These are phyloP conservation scores for Propithecus coquereli DNA, from an alignment of 2,113 vertebrate species.

Conservation along the genomic window DNA sequence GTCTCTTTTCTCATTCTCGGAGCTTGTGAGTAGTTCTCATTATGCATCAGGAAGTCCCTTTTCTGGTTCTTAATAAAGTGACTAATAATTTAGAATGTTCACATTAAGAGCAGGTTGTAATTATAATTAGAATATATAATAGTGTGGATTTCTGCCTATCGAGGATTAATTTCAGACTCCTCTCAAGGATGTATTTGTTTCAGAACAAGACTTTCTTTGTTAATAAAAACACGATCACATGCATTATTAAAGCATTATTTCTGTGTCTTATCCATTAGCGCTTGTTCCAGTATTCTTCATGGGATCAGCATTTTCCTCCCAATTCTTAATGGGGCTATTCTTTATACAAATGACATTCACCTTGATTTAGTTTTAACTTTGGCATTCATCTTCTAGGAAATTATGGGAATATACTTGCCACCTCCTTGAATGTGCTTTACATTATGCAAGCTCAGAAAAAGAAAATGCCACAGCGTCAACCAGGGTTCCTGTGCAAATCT, in stretches of 20 bases:
- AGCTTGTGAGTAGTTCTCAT: neutral
- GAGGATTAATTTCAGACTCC: slow-evolving; percentile 49
- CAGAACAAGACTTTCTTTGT: slow-evolving; percentile 36
- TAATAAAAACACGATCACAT: slow-evolving; percentile 29
- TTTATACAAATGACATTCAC: neutral
- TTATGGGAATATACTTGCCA: neutral
- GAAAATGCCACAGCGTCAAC: neutral
- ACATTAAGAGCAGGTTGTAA: slow-evolving; percentile 4
- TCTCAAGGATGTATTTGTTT: slow-evolving; percentile 48
- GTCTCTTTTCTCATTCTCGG: neutral
- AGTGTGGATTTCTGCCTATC: slow-evolving; percentile 4
- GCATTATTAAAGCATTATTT: slow-evolving; percentile 13
- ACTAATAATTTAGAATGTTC: slow-evolving; percentile 34
- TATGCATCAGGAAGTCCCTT: neutral
- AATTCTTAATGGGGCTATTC: neutral
- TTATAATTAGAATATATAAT: slow-evolving; percentile 49
- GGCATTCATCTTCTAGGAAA: slow-evolving; percentile 8
- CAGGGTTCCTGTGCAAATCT: neutral
- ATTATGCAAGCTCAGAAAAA: neutral
- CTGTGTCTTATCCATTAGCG: neutral
- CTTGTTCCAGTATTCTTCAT: neutral
- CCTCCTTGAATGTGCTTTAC: neutral
- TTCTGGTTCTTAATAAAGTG: slow-evolving; percentile 40
- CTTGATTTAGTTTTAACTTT: neutral
- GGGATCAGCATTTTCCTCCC: neutral